Base-by-base conservation (phyloP, 2,113 vertebrate genomes). In the Cinclus mexicanus region DNA sequence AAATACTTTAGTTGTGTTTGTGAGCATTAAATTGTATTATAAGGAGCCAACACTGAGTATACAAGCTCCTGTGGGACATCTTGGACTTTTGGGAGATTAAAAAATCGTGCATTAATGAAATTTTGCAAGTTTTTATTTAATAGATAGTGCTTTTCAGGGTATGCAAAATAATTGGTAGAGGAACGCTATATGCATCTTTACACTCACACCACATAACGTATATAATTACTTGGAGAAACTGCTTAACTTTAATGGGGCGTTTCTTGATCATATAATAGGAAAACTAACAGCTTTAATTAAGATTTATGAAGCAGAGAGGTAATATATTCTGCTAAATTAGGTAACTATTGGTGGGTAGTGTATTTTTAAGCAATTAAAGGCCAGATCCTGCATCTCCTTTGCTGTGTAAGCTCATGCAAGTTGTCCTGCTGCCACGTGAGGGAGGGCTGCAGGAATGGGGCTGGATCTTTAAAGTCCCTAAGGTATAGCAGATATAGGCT, bases 1-100 rank as follows among this genome's bases (percentile, higher is more conserved):
- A 98, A 98, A 98, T 98, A 99, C 97, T 98, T 98, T 98, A 98
- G 97, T 98, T 98, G 98, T 98, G 97, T 98, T 98, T 98, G 96
- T 96, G 97, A 98, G 97, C 95, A 95, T 98, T 97, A 99, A 98
- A 99, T 99, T 98, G 97, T 98, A 98, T 99, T 99, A 99, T 98
- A 98, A 98, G 98, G 98, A 99, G 98, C 98, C 97, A 97, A 94
- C 93, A 97, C 97, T 98, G 97, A 97, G 96, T 95, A 84, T 95
- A 97, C 84, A 44, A 4, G 93, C 93, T 98, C 98, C 98, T 98
- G 86, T 94, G 98, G 98, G 98, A 98, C 96, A 97, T 93, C 97
- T 91, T 96, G 86, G 97, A 98, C 98, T 98, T 98, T 98, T 97
- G 97, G 98, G 98, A 98, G 97, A 97, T 98, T 97, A 98, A 98